Percentiles rank a stretch among this genome's conserved stretches.
phyloP scores from a whole-genome alignment of 2,113 vertebrate genomes.

The Erinaceus europaeus region DNA sequence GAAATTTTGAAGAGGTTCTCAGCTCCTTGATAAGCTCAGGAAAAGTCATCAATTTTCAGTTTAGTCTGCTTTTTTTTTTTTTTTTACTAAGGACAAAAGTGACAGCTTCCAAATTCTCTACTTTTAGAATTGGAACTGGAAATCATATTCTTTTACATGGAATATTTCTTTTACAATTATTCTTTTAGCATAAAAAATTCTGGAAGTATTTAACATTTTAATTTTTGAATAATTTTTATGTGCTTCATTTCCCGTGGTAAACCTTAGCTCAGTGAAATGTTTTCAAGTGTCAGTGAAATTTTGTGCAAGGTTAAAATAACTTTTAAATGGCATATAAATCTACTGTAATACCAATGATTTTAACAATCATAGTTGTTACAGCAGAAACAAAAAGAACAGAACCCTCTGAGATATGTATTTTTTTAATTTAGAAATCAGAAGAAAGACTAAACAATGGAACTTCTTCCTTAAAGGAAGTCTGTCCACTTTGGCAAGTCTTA shows the following conservation, averaged over 20 bases:
- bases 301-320: neutral
- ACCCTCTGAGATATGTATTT: neutral
- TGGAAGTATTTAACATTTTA: neutral
- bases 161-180: neutral
- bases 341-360: neutral
- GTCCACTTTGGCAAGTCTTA: neutral
- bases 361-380: neutral
- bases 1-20: neutral
- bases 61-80: too few relatives aligned
- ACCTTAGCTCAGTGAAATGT: neutral
- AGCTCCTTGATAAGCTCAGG: neutral
- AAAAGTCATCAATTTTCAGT: neutral
- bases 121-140: neutral
- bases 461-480: neutral
- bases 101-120: neutral
- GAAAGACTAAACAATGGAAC: neutral
- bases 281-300: neutral
- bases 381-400: neutral
- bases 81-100: neutral
- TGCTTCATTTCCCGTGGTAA: neutral
- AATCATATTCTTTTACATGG: neutral
- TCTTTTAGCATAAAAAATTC: neutral
- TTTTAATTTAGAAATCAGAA: neutral
- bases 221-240: neutral
- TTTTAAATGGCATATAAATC: neutral